A percentile compares a stretch with the other conserved stretches of the same genome.
These are phyloP conservation scores for Zaprionus gabonicus DNA, from an alignment of 1,140 invertebrate genomes.

Conservation along the genomic window DNA sequence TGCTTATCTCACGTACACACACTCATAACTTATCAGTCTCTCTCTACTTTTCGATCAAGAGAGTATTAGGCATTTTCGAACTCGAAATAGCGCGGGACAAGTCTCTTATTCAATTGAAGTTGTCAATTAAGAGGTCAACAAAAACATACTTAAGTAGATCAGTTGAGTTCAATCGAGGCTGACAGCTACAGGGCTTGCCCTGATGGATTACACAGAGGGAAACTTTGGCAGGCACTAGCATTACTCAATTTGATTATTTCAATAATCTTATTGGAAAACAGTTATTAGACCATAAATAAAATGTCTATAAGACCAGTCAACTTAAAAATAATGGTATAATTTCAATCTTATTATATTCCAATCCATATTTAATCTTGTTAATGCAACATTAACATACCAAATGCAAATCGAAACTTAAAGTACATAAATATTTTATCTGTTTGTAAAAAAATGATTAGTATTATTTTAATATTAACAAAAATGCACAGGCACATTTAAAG, in stretches of 20 bases:
- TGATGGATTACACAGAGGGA: neutral
- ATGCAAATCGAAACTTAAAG: no score
- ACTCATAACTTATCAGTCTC: constrained; percentile 24
- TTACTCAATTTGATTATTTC: neutral
- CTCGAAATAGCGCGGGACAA: constrained; percentile 16
- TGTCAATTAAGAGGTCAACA: constrained; percentile 46
- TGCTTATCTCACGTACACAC: constrained; percentile 15
- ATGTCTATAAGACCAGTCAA: no score
- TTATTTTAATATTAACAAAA: no score
- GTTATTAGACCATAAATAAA: no score
- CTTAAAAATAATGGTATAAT: neutral
- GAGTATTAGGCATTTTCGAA: constrained; percentile 20
- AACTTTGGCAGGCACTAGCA: neutral
- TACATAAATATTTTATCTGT: no score
- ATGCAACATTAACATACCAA: neutral
- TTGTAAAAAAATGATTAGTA: no score
- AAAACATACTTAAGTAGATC: neutral
- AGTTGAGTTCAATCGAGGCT: neutral
- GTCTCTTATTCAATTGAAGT: constrained; percentile 37
- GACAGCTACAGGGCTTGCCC: neutral
- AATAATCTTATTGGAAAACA: neutral
- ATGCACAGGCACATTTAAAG: neutral
- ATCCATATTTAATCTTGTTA: neutral
- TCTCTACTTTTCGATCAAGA: constrained; percentile 1
- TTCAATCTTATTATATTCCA: neutral